Percentiles rank a stretch among this genome's conserved stretches.
These are phyloP conservation scores for Oryzias sinensis DNA, from an alignment of 2,797 vertebrate genomes.

Conservation along the genomic window DNA sequence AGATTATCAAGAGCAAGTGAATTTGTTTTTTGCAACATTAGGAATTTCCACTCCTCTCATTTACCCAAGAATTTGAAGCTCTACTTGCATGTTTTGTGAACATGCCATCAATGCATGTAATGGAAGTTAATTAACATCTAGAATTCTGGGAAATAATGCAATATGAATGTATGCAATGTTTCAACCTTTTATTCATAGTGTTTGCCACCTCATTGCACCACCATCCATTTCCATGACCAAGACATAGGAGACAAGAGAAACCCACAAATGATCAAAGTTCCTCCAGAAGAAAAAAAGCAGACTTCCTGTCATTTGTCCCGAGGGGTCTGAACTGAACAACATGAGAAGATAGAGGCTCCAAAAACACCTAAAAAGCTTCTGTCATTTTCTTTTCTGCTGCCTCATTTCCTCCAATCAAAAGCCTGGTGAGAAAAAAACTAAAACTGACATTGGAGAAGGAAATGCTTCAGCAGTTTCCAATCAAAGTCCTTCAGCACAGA, in stretches of 20 bases:
- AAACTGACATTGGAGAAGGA: slow-evolving; percentile 65
- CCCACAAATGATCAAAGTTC: slow-evolving; percentile 8
- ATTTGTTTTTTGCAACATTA: no score
- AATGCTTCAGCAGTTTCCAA: slow-evolving; percentile 77
- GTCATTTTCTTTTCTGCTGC: slow-evolving; percentile 69
- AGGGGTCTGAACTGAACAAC: slow-evolving; percentile 11
- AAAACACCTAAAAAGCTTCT: slow-evolving; percentile 31
- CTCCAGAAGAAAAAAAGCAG: background rate
- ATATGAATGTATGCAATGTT: no score
- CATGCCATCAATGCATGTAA: no score
- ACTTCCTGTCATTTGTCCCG: slow-evolving; percentile 14
- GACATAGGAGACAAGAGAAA: slow-evolving; percentile 5
- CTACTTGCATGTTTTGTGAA: no score
- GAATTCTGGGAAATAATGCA: no score
- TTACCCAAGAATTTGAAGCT: no score
- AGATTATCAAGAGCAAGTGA: no score
- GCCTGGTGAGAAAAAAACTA: slow-evolving; percentile 50
- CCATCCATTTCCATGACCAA: background rate
- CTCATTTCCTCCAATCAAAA: slow-evolving; percentile 74
- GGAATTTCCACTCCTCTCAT: no score
- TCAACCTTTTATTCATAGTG: background rate
- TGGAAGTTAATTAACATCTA: no score
- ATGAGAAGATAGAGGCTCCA: slow-evolving; percentile 13
- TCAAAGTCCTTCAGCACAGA: slow-evolving; percentile 38
- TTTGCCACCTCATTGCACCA: background rate